Evolutionary conservation across 2,113 vertebrate genomes (phyloP).

Genomic region (Stigmatopora nigra): DNA sequence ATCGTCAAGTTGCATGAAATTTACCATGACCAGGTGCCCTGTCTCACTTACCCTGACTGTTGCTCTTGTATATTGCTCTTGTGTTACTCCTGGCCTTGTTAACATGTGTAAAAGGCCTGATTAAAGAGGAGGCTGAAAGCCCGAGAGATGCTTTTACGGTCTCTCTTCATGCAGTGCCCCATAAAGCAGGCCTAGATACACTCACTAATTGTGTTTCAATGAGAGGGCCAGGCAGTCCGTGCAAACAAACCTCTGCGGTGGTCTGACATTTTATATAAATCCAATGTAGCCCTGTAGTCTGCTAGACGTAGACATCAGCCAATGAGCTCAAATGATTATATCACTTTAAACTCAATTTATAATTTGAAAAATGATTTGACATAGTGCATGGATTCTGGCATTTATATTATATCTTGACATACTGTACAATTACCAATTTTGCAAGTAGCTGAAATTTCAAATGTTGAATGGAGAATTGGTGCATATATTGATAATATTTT

Average conservation of each 20-base stretch:
- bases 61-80: conserved; percentile 12
- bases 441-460: too few relatives aligned
- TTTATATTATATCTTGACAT: not conserved
- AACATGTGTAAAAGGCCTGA: conserved; percentile 40
- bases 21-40: conserved; percentile 89
- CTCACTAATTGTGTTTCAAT: conserved; percentile 27
- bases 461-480: not conserved
- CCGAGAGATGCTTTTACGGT: conserved; percentile 21
- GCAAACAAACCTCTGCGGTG: conserved; percentile 14
- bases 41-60: not conserved
- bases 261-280: conserved; percentile 32
- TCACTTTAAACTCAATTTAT: not conserved
- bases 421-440: not conserved
- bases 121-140: conserved; percentile 39
- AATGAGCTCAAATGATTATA: not conserved
- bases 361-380: not conserved
- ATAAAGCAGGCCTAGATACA: conserved; percentile 35
- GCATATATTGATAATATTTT: not conserved
- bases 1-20: conserved; percentile 93
- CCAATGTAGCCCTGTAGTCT: not conserved
- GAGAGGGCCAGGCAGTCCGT: conserved; percentile 28
- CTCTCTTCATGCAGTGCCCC: conserved; percentile 22
- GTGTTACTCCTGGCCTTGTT: conserved; percentile 28
- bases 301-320: not conserved
- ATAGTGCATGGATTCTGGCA: not conserved